Evolutionary conservation across 2,113 vertebrate genomes (phyloP), one percentile per base, ranked within the genome.

Genomic region (Nesoenas mayeri): DNA sequence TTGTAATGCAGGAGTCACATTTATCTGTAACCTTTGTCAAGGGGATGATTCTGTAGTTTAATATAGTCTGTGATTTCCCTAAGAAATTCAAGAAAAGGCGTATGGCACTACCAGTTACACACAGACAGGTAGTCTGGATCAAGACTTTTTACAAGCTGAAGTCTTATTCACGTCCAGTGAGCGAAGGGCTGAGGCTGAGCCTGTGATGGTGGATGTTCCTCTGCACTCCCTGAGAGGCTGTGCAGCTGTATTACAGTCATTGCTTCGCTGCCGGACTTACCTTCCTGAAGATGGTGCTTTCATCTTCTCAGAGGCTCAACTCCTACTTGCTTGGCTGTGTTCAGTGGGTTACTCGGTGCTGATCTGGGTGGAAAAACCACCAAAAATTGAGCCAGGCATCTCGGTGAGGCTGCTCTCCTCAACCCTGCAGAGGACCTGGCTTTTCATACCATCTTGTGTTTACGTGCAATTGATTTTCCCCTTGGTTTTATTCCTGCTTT

Each of bases 191-290:
- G 53, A 53, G 85, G 12, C 72, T 40, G 40, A 70, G 64, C 58
- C 53, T 3, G 0, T 21, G 8, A 1, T 12, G 32, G 38, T 44
- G 44, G 1, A 18, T 24, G 32, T 54, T 64, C 53, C 31, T 36
- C 15, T 13, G 16, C 29, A 3, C 28, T 31, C 51, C 26, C 40
- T 7, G 19, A 29, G 54, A 0, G 11, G 2, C 12, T 5, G 3
- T 5, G 0, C 10, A 53, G 42, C 50, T 34, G 54, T 28, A 5
- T 22, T 4, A 10, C 11, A 12, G 42, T 16, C 8, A 3, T n/a
- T 15, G 1, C 34, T 56, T 15, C 1, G 11, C 53, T 53, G 67
- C 54, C 48, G 13, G 21, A 50, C 1, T 6, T 15, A 8, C 26
- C 38, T 36, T 36, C 25, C 28, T 36, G 64, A 34, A 64, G 38